A percentile compares a stretch with the other conserved stretches of the same genome.
These are phyloP conservation scores for Dicrurus megarhynchus DNA, from an alignment of 2,113 vertebrate genomes.

Conservation along the genomic window DNA sequence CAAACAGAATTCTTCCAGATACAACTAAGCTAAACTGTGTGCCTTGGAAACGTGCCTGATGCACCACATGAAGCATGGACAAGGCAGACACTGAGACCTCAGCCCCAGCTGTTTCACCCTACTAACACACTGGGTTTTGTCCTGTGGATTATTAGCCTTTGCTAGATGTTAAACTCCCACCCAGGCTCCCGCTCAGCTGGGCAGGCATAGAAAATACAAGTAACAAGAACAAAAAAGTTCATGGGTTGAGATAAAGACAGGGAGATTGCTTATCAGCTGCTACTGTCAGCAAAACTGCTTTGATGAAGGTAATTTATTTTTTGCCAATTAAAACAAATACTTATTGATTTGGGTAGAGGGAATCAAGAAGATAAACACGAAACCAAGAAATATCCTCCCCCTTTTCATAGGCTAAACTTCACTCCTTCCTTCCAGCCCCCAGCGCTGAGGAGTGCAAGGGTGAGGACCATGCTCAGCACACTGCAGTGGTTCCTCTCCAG, in stretches of 20 bases:
- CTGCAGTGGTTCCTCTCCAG: neutral
- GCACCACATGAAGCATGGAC: neutral
- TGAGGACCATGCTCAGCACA: too few relatives aligned
- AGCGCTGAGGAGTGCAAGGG: neutral
- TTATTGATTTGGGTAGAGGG: neutral
- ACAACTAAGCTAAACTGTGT: neutral
- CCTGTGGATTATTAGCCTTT: neutral
- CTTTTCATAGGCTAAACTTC: neutral
- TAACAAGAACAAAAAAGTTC: neutral
- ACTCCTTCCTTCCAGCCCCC: neutral
- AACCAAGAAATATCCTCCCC: neutral
- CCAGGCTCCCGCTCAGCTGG: neutral
- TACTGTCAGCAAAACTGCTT: neutral
- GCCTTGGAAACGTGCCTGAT: neutral
- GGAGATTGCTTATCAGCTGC: neutral
- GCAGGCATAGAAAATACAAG: neutral
- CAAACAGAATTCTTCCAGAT: neutral
- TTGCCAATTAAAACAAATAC: neutral
- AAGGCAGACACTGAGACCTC: neutral
- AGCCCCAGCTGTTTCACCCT: neutral
- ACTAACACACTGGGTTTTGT: neutral
- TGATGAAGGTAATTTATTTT: neutral
- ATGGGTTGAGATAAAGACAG: neutral
- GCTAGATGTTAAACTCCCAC: neutral
- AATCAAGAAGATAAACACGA: neutral